Base-by-base conservation (phyloP, 2,113 vertebrate species). In the Oncorhynchus gorbuscha region DNA sequence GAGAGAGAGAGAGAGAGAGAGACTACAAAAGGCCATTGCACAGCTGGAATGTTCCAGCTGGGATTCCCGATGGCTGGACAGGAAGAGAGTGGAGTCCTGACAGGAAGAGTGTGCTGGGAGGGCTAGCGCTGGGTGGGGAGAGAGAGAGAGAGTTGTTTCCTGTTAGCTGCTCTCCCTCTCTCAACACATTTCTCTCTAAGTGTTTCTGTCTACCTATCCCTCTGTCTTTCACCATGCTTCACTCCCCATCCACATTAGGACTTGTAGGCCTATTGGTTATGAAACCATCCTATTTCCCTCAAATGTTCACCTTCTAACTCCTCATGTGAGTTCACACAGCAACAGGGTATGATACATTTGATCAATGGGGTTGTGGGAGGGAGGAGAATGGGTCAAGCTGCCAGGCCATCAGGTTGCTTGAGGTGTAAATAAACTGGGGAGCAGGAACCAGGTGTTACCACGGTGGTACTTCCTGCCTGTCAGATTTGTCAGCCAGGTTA, bases 31-130 rank as follows among this genome's bases (percentile, higher is more conserved):
- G 69, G 73, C 28, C 66, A 69, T 73, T 61, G 79, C 81, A 88
- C 88, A 85, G 86, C 85, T 90, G 90, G 90, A 92, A 89, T 89
- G 89, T 90, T 90, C 89, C 90, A 90, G 85, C 88, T 90, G 90
- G 91, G 88, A 91, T 89, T 90, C 87, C 90, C 85, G 69, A 85
- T 92, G 86, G 84, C 85, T 88, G 87, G 76, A 92, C 87, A 92
- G 93, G 92, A 94, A 92, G 92, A 88, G 76, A 76, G 86, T 85
- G 78, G 82, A 90, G 87, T 83, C 81, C 80, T 85, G 86, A 85
- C 90, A 92, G 93, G 92, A 93, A 93, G 89, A 84, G 85, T 85
- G 91, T 77, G 86, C 75, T 90, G 87, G 85, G 86, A 88, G 86
- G 85, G 86, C 75, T 87, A 86, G 79, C 73, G 16, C 72, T 11